Conservation (phyloP, 2,797 vertebrate species). For the Cirrhinus mrigala region DNA sequence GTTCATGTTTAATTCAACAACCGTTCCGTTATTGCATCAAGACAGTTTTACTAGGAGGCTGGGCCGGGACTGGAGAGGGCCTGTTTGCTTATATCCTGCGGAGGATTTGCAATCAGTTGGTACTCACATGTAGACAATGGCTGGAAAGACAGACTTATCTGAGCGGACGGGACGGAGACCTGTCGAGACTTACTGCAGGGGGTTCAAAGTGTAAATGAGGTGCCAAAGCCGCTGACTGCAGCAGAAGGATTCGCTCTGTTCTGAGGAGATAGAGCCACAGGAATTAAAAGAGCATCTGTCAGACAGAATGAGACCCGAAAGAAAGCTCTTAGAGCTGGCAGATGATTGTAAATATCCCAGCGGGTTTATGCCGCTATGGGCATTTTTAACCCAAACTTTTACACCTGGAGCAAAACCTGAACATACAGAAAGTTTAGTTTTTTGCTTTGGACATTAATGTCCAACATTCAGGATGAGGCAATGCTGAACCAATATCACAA, state of each 20-base stretch:
- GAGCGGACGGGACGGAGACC: constrained; percentile 35
- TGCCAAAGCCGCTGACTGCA: constrained; percentile 53
- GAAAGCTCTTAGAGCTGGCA: constrained; percentile 50
- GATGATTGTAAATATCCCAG: constrained; percentile 47
- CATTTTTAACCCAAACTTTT: constrained; percentile 41
- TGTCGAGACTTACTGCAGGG: constrained; percentile 41
- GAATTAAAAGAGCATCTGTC: constrained; percentile 61
- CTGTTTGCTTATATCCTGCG: constrained; percentile 29
- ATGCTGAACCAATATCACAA: neutral
- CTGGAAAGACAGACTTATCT: constrained; percentile 34
- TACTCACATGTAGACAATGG: constrained; percentile 37
- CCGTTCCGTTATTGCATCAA: constrained; percentile 13
- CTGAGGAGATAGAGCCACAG: constrained; percentile 54
- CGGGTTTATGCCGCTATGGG: constrained; percentile 29
- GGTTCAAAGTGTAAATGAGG: constrained; percentile 60
- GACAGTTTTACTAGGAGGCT: constrained; percentile 1
- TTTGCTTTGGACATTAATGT: neutral
- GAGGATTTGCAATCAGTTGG: constrained; percentile 35
- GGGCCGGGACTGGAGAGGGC: neutral
- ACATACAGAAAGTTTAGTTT: constrained; percentile 1
- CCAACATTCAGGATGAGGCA: neutral
- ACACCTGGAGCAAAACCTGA: constrained; percentile 38
- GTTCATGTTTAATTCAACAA: constrained; percentile 38
- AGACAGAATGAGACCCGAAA: constrained; percentile 41
- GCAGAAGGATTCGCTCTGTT: constrained; percentile 52